phyloP scores from a whole-genome alignment of 1,140 invertebrate species.

The Drosophila ohnishii region DNA sequence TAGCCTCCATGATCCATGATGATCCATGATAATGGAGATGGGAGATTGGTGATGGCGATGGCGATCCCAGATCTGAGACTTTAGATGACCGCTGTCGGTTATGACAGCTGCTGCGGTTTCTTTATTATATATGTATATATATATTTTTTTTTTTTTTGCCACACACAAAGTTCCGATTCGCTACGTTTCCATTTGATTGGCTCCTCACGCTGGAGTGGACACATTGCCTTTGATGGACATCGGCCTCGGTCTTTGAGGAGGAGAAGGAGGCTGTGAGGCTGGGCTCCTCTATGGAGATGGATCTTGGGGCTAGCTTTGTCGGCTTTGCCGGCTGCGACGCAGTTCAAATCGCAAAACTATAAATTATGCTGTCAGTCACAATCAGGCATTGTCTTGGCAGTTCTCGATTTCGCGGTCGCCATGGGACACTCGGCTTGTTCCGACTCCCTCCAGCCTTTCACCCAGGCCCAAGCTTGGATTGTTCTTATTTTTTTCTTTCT shows the following conservation, averaged over 20 bases:
- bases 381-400: slow-evolving; percentile 56
- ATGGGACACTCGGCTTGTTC: slow-evolving; percentile 16
- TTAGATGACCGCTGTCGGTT: slow-evolving; percentile 48
- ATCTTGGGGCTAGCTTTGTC: slow-evolving; percentile 27
- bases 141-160: slow-evolving; percentile 24
- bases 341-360: slow-evolving; percentile 59
- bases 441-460: slow-evolving; percentile 2
- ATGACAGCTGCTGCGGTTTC: slow-evolving; percentile 51
- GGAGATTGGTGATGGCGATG: slow-evolving; percentile 17
- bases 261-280: neutral
- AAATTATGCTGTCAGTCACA: slow-evolving; percentile 72
- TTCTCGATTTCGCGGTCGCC: slow-evolving; percentile 68
- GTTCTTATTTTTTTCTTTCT: neutral
- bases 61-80: slow-evolving; percentile 1
- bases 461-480: neutral
- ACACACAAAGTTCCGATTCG: slow-evolving; percentile 57
- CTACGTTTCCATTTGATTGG: slow-evolving; percentile 67
- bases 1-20: slow-evolving; percentile 22
- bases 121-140: neutral
- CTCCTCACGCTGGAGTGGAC: slow-evolving; percentile 44
- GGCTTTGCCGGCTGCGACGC: slow-evolving; percentile 24
- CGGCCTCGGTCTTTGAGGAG: neutral
- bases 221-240: slow-evolving; percentile 31
- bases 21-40: slow-evolving; percentile 13
- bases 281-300: slow-evolving; percentile 9